Conservation (phyloP, 92 coral and sea anemone genomes). For the Epizoanthus fatuus region DNA sequence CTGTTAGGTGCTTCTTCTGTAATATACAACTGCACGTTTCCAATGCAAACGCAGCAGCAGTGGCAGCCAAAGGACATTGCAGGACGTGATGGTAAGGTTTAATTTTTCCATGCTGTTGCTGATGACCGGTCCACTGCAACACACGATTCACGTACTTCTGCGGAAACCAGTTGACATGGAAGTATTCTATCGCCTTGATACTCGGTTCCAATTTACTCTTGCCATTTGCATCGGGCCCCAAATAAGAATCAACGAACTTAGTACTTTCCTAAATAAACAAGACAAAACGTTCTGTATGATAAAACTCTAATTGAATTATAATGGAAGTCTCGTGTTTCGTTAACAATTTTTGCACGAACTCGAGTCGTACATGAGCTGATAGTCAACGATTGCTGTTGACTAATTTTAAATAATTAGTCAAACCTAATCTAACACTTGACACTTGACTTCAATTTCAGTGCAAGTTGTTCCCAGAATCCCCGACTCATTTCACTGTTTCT, state of each 20-base stretch:
- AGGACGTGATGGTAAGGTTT: constrained; percentile 50
- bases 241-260: constrained; percentile 62
- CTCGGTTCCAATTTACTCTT: constrained; percentile 63
- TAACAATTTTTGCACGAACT: too few relatives aligned
- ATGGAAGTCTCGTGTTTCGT: too few relatives aligned
- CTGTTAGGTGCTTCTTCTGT: constrained; percentile 36
- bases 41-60: constrained; percentile 66
- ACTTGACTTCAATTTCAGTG: too few relatives aligned
- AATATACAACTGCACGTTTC: constrained; percentile 54
- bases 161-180: constrained; percentile 82
- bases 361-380: too few relatives aligned
- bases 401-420: too few relatives aligned
- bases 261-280: background rate
- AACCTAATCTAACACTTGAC: too few relatives aligned
- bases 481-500: too few relatives aligned
- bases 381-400: too few relatives aligned
- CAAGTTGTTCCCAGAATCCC: too few relatives aligned
- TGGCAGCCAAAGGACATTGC: constrained; percentile 31
- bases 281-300: too few relatives aligned
- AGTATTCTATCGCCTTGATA: constrained; percentile 67
- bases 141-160: constrained; percentile 72
- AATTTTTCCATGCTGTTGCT: constrained; percentile 11
- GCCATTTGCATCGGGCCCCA: constrained; percentile 63
- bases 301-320: too few relatives aligned
- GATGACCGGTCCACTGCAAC: constrained; percentile 72